Evolutionary conservation across 2,797 vertebrate species (phyloP).

Genomic region (Arrhamphus sclerolepis): DNA sequence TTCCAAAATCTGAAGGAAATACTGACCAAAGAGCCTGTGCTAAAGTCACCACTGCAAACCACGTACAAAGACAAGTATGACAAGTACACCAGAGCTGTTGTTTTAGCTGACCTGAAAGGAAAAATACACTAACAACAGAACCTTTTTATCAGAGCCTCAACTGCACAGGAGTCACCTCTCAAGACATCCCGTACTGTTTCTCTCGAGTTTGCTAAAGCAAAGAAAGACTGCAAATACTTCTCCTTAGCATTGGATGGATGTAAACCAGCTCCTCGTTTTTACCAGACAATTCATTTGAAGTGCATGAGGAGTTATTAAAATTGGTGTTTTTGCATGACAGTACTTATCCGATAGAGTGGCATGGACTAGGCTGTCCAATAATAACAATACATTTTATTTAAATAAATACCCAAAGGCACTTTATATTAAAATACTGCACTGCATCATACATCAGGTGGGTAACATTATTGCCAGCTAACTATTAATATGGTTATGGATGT

Average conservation of each 20-base stretch:
- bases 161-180: neutral
- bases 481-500: neutral
- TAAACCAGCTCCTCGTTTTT: neutral
- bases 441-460: neutral
- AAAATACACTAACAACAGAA: neutral
- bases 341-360: neutral
- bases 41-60: too few species aligned
- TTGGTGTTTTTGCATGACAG: neutral
- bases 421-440: too few species aligned
- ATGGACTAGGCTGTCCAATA: neutral
- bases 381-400: too few species aligned
- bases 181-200: too few species aligned
- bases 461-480: neutral
- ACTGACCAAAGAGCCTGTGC: too few species aligned
- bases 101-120: neutral
- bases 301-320: neutral
- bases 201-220: too few species aligned
- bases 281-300: neutral
- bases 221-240: conserved; percentile 1
- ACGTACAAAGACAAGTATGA: too few species aligned
- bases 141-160: neutral
- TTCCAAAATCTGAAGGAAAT: too few species aligned
- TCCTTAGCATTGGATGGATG: neutral
- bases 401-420: too few species aligned
- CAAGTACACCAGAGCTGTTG: too few species aligned